A percentile compares a stretch with the other conserved stretches of the same genome.
Conservation (phyloP, 53 echinoderm and acorn worm species). For the Holothuria leucospilota region DNA sequence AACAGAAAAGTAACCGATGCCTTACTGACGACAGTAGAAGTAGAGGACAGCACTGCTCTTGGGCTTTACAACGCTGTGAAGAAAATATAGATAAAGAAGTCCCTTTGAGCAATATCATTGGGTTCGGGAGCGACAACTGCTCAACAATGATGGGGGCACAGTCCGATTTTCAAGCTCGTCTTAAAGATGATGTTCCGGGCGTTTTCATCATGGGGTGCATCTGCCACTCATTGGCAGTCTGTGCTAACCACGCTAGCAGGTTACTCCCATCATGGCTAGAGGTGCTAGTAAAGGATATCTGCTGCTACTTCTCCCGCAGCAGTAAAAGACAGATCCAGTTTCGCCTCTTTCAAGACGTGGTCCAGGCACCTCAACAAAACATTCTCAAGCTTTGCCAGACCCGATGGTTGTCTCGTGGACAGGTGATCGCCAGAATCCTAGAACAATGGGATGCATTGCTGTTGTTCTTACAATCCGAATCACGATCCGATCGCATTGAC, state of each 20-base stretch:
- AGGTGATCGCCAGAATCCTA: constrained; percentile 24
- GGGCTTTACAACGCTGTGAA: constrained; percentile 41
- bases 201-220: constrained; percentile 36
- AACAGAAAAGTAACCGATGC: constrained; percentile 33
- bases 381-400: constrained; percentile 38
- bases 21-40: constrained; percentile 37
- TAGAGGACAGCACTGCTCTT: constrained; percentile 10
- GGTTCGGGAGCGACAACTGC: constrained; percentile 47
- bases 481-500: constrained; percentile 35
- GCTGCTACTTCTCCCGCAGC: constrained; percentile 49
- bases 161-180: constrained; percentile 39
- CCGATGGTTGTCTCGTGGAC: constrained; percentile 38
- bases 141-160: constrained; percentile 47
- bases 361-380: constrained; percentile 38
- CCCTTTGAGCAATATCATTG: constrained; percentile 38
- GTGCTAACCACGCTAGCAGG: constrained; percentile 35
- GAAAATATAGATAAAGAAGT: constrained; percentile 19
- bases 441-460: constrained; percentile 34
- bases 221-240: constrained; percentile 33
- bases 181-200: constrained; percentile 17
- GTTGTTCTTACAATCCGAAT: constrained; percentile 30
- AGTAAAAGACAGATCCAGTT: constrained; percentile 30
- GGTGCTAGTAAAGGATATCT: constrained; percentile 29
- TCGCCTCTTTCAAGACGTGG: constrained; percentile 16
- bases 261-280: constrained; percentile 37